Conservation (phyloP, 2,797 vertebrate genomes). For the Pangasius larnaudii region DNA sequence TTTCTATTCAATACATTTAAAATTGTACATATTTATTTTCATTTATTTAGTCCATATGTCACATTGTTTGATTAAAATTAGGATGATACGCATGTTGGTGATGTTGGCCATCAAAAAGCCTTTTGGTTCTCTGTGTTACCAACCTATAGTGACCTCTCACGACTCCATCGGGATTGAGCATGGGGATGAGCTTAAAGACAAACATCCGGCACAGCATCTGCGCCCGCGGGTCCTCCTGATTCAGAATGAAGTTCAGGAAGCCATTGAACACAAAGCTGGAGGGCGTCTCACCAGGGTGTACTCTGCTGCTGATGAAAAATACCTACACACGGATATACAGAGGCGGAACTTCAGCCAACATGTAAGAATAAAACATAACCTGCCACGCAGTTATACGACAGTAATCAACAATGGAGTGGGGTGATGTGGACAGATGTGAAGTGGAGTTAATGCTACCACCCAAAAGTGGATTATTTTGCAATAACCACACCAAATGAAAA, state of each 20-base stretch:
- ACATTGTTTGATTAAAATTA: background rate
- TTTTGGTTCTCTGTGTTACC: constrained; percentile 41
- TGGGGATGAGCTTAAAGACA: constrained; percentile 96
- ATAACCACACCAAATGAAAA: background rate
- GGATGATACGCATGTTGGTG: background rate
- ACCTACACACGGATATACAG: constrained; percentile 73
- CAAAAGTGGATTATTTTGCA: background rate
- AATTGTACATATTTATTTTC: background rate
- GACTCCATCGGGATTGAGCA: constrained; percentile 97
- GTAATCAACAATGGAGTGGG: background rate
- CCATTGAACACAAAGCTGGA: constrained; percentile 97
- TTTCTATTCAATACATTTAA: background rate
- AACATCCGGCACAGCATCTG: constrained; percentile 89
- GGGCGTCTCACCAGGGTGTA: constrained; percentile 95
- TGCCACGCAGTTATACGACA: background rate
- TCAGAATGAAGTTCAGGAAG: constrained; percentile 93
- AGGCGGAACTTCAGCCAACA: background rate
- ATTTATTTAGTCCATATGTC: background rate
- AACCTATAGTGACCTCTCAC: constrained; percentile 94
- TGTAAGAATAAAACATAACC: background rate
- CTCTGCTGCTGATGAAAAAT: constrained; percentile 95
- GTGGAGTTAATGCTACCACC: background rate
- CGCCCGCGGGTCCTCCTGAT: constrained; percentile 90
- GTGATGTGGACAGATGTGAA: background rate
- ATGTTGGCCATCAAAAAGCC: background rate